phyloP scores from a whole-genome alignment of 1,140 invertebrate species.

The Drosophila gunungcola region DNA sequence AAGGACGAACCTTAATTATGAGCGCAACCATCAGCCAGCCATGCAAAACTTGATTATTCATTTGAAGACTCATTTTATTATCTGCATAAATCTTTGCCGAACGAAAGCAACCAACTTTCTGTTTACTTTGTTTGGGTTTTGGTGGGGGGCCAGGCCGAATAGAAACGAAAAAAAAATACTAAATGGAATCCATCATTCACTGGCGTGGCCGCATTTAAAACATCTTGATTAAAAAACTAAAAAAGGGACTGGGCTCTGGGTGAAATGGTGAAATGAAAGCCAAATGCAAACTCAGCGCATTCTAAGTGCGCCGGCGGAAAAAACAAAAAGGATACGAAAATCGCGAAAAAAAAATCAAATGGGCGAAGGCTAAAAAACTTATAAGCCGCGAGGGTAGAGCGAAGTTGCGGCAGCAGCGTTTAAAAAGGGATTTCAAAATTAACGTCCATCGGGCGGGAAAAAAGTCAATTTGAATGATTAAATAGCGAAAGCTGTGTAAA shows the following conservation, averaged over 20 bases:
- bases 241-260: conserved; percentile 37
- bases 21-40: conserved; percentile 27
- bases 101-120: conserved; percentile 66
- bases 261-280: conserved; percentile 72
- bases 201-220: conserved; percentile 78
- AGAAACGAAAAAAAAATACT: conserved; percentile 15
- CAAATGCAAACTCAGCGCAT: conserved; percentile 78
- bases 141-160: conserved; percentile 1
- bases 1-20: conserved; percentile 75
- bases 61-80: conserved; percentile 81
- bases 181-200: conserved; percentile 74
- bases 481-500: conserved; percentile 69
- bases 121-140: conserved; percentile 54
- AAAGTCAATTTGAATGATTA: conserved; percentile 81
- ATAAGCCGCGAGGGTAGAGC: conserved; percentile 75
- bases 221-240: conserved; percentile 81
- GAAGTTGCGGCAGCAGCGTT: conserved; percentile 59
- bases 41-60: conserved; percentile 75
- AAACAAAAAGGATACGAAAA: conserved; percentile 49
- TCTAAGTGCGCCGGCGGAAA: conserved; percentile 63
- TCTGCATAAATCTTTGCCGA: conserved; percentile 78
- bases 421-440: conserved; percentile 78
- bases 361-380: conserved; percentile 63
- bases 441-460: conserved; percentile 68
- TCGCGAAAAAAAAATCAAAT: conserved; percentile 20